Conservation (phyloP, 2,888 invertebrate species). For the Epirrita christyi region DNA sequence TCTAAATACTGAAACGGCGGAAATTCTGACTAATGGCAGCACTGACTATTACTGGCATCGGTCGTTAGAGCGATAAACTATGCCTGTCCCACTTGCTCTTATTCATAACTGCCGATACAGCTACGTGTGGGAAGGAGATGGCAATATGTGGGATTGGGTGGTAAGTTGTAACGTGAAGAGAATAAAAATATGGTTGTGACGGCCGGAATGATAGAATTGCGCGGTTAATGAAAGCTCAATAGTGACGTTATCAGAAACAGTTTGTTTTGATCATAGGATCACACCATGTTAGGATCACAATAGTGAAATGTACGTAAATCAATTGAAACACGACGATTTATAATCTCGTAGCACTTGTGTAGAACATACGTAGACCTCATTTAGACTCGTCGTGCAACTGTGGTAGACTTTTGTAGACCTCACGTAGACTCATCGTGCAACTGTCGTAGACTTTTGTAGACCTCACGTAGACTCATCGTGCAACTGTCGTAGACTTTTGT, state of each 20-base stretch:
- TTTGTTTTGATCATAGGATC: too few relatives aligned
- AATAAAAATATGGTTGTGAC: slow-evolving; percentile 61
- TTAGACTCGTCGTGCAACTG: neutral
- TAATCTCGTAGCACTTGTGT: too few relatives aligned
- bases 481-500: neutral
- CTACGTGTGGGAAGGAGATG: slow-evolving; percentile 41
- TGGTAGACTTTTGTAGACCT: neutral
- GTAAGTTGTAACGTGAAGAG: slow-evolving; percentile 55
- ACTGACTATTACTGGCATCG: slow-evolving; percentile 22
- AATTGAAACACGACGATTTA: too few relatives aligned
- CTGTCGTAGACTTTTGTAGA: slow-evolving; percentile 1
- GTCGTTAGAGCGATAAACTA: slow-evolving; percentile 18
- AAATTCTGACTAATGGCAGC: slow-evolving; percentile 34
- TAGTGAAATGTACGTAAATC: too few relatives aligned
- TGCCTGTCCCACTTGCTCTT: slow-evolving; percentile 46
- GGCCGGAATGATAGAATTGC: slow-evolving; percentile 47
- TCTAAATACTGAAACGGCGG: slow-evolving; percentile 25
- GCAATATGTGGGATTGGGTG: slow-evolving; percentile 43
- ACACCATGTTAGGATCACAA: too few relatives aligned
- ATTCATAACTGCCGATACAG: slow-evolving; percentile 43
- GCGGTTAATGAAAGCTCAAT: slow-evolving; percentile 42
- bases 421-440: slow-evolving; percentile 4
- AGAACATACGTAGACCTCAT: neutral
- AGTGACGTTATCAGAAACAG: neutral
- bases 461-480: neutral